phyloP scores from a whole-genome alignment of 2,113 vertebrate species.

The Hipposideros armiger region DNA sequence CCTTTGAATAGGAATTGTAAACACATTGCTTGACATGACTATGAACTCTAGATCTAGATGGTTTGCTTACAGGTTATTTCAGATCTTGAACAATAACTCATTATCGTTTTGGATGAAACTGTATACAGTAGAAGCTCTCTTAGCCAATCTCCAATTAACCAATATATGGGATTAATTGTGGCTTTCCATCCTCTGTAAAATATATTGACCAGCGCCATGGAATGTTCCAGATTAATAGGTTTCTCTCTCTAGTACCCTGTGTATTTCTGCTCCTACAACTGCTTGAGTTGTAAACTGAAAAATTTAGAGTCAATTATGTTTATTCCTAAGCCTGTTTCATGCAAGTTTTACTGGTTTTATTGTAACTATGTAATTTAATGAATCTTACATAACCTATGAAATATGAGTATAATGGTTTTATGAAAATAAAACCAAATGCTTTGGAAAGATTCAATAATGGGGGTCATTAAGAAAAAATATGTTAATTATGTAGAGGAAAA shows the following conservation, averaged over 20 bases:
- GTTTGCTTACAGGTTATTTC: background rate
- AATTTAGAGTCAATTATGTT: background rate
- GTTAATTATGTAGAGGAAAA: background rate
- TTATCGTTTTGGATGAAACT: conserved; percentile 24
- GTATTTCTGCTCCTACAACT: background rate
- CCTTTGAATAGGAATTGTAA: background rate
- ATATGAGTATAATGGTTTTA: background rate
- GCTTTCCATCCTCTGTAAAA: background rate
- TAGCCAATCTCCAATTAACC: background rate
- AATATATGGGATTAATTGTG: background rate
- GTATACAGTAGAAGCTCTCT: background rate
- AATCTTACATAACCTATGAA: conserved; percentile 7
- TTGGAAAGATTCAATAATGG: conserved; percentile 47
- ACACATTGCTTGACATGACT: background rate
- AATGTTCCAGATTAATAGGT: background rate
- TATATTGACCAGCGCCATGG: background rate
- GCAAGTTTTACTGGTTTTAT: conserved; percentile 5
- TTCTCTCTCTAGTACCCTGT: background rate
- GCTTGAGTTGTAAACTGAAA: background rate
- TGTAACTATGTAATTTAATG: conserved; percentile 41
- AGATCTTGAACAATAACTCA: background rate
- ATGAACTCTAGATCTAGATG: background rate
- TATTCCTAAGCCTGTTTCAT: conserved; percentile 43
- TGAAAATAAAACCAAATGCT: conserved; percentile 46
- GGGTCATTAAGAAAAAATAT: background rate